Percentiles rank a stretch among this genome's conserved stretches.
These are phyloP conservation scores for Vanacampus margaritifer DNA, from an alignment of 2,113 vertebrate species.

Conservation along the genomic window DNA sequence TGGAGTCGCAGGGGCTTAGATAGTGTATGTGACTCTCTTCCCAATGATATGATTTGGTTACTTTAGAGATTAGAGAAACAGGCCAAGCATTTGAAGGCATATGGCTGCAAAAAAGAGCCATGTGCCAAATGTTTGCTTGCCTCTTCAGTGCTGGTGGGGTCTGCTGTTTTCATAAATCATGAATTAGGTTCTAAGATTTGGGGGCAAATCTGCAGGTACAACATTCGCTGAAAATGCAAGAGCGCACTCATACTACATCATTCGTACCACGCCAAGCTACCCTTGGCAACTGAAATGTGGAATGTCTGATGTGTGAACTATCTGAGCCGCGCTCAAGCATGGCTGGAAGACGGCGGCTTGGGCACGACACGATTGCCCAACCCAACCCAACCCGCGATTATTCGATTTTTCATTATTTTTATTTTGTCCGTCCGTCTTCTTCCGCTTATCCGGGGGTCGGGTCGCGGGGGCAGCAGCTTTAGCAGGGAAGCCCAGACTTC, in stretches of 20 bases:
- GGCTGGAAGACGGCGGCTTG: background rate
- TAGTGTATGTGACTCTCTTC: slow-evolving; percentile 51
- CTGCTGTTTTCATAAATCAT: background rate
- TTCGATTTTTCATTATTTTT: too few relatives aligned
- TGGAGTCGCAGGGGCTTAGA: slow-evolving; percentile 46
- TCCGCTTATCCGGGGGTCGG: too few relatives aligned
- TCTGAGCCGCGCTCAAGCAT: background rate
- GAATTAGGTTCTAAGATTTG: background rate
- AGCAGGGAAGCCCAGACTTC: too few relatives aligned
- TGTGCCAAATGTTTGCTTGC: slow-evolving; percentile 14
- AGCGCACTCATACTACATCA: background rate
- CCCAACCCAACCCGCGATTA: too few relatives aligned
- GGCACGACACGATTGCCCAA: too few relatives aligned
- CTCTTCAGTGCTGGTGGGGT: background rate
- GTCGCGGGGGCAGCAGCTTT: too few relatives aligned
- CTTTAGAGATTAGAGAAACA: slow-evolving; percentile 37
- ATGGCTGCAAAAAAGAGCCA: slow-evolving; percentile 11
- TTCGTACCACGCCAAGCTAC: background rate
- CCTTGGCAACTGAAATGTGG: background rate
- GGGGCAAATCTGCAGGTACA: background rate
- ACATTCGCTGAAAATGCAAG: background rate
- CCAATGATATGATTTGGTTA: slow-evolving; percentile 51
- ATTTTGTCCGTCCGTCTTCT: too few relatives aligned
- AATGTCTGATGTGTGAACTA: background rate
- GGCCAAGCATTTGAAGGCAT: slow-evolving; percentile 25